phyloP scores from a whole-genome alignment of 2,113 vertebrate genomes.

The Sceloporus tristichus region DNA sequence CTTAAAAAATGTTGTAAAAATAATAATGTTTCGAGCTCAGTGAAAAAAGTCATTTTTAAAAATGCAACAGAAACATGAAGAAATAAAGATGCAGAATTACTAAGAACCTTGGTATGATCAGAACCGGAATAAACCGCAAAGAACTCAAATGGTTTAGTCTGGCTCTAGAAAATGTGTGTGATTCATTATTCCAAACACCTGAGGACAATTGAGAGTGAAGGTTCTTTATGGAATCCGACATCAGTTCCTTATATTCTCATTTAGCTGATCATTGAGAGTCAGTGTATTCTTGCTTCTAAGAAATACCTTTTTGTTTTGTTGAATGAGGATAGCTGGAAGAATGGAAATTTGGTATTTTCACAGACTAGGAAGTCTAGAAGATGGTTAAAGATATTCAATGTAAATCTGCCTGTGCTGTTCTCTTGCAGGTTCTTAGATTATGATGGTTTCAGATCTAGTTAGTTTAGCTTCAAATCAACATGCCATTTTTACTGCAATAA shows the following conservation, averaged over 20 bases:
- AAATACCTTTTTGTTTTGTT: background rate
- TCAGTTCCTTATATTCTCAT: background rate
- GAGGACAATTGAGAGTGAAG: background rate
- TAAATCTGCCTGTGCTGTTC: conserved; percentile 34
- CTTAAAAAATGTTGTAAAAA: background rate
- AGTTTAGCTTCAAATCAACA: conserved; percentile 57
- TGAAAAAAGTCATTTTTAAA: background rate
- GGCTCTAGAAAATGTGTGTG: background rate
- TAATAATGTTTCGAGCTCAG: background rate
- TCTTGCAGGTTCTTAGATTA: conserved; percentile 33
- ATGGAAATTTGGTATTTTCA: background rate
- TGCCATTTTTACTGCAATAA: conserved; percentile 47
- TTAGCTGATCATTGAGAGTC: background rate
- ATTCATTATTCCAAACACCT: background rate
- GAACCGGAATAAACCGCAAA: background rate
- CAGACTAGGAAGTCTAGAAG: conserved; percentile 20
- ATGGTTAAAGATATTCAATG: background rate
- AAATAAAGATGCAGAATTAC: background rate
- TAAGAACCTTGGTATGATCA: background rate
- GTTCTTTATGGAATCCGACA: background rate
- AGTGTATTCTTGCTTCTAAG: background rate
- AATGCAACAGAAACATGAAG: background rate
- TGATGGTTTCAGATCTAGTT: conserved; percentile 31
- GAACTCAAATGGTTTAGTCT: background rate
- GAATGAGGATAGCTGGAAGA: background rate